Evolutionary conservation across 2,113 vertebrate species (phyloP).

Genomic region (Embiotoca jacksoni): DNA sequence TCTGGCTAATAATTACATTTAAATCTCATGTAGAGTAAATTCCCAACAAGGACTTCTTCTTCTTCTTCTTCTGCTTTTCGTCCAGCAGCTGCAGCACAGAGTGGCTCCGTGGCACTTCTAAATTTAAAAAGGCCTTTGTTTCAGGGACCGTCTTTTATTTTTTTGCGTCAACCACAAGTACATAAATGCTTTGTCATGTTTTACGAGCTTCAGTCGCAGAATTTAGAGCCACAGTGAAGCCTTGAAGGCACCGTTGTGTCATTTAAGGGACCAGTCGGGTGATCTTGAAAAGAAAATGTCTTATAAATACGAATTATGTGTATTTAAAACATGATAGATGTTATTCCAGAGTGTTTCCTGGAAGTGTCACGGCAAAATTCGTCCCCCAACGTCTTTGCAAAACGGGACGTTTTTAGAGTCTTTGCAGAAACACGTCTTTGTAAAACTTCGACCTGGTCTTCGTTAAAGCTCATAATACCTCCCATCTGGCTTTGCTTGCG

Average conservation of each 20-base stretch:
- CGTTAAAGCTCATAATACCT: slow-evolving; percentile 17
- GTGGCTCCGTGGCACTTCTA: slow-evolving; percentile 22
- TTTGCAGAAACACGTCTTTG: no score
- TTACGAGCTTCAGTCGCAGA: neutral
- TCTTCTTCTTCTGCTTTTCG: neutral
- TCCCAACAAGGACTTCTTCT: neutral
- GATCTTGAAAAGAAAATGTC: neutral
- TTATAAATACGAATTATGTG: no score
- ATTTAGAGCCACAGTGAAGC: neutral
- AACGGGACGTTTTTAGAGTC: no score
- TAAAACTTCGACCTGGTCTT: no score
- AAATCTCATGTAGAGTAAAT: neutral
- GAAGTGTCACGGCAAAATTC: no score
- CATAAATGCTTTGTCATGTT: slow-evolving; percentile 24
- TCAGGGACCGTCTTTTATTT: neutral
- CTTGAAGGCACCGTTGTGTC: neutral
- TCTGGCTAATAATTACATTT: neutral
- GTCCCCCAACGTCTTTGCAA: no score
- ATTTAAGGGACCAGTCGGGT: neutral
- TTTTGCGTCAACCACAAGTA: neutral
- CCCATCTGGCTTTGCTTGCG: slow-evolving; percentile 5
- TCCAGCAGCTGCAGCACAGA: slow-evolving; percentile 22
- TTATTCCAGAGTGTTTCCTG: no score
- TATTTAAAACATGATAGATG: no score
- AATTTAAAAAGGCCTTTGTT: slow-evolving; percentile 33